Evolutionary conservation across 1,140 invertebrate genomes (phyloP).

Genomic region (Rhyacophila brunnea): DNA sequence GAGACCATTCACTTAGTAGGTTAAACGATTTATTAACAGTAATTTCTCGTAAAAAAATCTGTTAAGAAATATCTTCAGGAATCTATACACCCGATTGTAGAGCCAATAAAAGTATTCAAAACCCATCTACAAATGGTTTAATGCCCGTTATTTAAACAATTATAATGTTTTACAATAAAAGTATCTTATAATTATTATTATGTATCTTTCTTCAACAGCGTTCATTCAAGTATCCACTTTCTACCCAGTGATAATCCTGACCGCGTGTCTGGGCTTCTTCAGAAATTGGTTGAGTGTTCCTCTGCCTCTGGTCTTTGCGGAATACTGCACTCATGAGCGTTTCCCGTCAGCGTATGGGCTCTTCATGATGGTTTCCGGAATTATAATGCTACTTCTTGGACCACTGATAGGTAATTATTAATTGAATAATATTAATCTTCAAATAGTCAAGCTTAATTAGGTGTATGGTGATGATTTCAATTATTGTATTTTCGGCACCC

Average conservation of each 20-base stretch:
- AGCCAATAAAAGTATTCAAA: not conserved
- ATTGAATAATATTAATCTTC: too few relatives aligned
- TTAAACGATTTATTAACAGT: too few relatives aligned
- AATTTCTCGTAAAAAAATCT: too few relatives aligned
- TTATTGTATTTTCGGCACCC: too few relatives aligned
- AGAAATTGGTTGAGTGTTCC: slow-evolving; percentile 57
- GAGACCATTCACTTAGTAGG: too few relatives aligned
- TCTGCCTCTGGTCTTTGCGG: slow-evolving; percentile 60
- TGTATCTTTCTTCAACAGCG: slow-evolving; percentile 38
- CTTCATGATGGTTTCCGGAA: slow-evolving; percentile 59
- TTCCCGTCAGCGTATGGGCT: slow-evolving; percentile 64
- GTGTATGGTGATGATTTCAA: too few relatives aligned
- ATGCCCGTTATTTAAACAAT: not conserved
- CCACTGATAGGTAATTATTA: slow-evolving; percentile 50
- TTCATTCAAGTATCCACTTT: slow-evolving; percentile 49
- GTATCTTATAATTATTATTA: not conserved
- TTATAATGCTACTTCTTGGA: slow-evolving; percentile 44
- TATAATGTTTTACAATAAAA: not conserved
- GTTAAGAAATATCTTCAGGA: too few relatives aligned
- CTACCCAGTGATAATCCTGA: slow-evolving; percentile 47
- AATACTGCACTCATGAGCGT: slow-evolving; percentile 57
- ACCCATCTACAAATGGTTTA: too few relatives aligned
- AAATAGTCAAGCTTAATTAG: too few relatives aligned
- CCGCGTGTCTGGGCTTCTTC: slow-evolving; percentile 55
- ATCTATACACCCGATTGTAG: too few relatives aligned